Conservation (phyloP, 2,888 invertebrate genomes). For the Scrobipalpa atriplicella region DNA sequence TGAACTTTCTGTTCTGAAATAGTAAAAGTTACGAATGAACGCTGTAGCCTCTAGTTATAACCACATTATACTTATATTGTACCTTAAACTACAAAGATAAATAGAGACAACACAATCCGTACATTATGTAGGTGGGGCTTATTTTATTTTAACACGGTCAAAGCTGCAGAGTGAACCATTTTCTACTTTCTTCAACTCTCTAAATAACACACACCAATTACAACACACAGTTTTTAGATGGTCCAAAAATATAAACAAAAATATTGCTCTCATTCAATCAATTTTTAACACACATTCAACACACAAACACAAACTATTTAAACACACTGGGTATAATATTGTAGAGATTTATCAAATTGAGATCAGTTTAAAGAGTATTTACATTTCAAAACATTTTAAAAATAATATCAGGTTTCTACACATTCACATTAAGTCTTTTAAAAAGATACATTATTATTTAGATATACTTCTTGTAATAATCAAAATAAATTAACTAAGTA, state of each 20-base stretch:
- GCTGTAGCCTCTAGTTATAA: neutral
- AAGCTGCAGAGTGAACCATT: neutral
- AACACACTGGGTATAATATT: neutral
- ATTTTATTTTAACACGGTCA: neutral
- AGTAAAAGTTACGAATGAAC: neutral
- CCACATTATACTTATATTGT: neutral
- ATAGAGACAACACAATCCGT: slow-evolving; percentile 16
- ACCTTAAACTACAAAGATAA: slow-evolving; percentile 4
- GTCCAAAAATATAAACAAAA: slow-evolving; percentile 3
- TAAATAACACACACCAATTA: neutral
- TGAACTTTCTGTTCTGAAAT: neutral
- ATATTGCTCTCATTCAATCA: neutral
- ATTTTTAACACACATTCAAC: neutral
- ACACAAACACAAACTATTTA: neutral
- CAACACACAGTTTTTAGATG: neutral
- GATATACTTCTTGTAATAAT: neutral
- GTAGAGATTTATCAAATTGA: neutral
- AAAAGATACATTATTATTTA: neutral
- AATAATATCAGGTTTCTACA: slow-evolving; percentile 1
- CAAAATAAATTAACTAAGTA: neutral
- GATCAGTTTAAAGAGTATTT: slow-evolving; percentile 8
- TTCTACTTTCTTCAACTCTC: neutral
- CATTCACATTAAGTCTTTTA: neutral
- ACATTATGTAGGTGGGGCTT: slow-evolving; percentile 1
- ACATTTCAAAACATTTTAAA: neutral